Conservation (phyloP, 1,140 invertebrate species). For the Capitella teleta region DNA sequence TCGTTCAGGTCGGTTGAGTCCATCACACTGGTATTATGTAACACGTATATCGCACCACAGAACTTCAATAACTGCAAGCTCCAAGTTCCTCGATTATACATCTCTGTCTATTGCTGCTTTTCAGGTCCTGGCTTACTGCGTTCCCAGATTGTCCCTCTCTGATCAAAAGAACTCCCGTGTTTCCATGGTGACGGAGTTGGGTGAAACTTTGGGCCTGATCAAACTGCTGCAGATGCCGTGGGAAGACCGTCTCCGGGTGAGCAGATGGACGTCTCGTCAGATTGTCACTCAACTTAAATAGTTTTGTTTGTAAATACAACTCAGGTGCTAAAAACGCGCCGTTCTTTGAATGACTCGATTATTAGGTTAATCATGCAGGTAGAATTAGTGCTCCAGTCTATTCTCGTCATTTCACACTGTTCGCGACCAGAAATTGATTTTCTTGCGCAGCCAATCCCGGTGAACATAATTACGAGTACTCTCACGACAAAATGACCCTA, state of each 20-base stretch:
- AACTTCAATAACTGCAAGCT: background rate
- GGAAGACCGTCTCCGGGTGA: constrained; percentile 43
- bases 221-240: constrained; percentile 43
- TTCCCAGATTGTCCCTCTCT: background rate
- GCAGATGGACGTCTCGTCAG: no score
- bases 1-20: constrained; percentile 30
- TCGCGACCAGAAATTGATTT: no score
- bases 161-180: background rate
- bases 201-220: constrained; percentile 43
- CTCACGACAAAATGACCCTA: no score
- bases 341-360: no score
- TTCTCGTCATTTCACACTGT: no score
- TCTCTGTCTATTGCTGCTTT: background rate
- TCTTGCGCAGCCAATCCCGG: no score
- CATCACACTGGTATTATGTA: background rate
- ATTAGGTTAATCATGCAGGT: no score
- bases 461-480: no score
- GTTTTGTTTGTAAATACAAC: no score
- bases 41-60: background rate
- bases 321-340: no score
- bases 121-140: constrained; percentile 3
- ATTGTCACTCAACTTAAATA: no score
- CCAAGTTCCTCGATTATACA: background rate
- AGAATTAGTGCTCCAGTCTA: no score
- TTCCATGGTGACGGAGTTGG: constrained; percentile 43